Conservation (phyloP, 2,113 vertebrate genomes). For the Triplophysa siluroides region DNA sequence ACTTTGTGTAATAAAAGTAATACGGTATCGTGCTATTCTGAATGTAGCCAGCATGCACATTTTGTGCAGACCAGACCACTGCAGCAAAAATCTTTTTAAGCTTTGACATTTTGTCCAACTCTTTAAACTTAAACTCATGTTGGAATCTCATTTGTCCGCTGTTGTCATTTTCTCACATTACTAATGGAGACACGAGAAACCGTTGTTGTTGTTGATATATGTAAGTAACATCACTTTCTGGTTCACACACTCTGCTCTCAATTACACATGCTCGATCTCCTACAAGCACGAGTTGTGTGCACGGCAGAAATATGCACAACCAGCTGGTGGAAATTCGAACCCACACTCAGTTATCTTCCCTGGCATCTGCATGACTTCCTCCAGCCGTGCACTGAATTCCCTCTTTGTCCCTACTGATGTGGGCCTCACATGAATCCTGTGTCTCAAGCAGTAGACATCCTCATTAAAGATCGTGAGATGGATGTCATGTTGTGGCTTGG, state of each 20-base stretch:
- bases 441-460: slow-evolving; percentile 58
- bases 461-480: slow-evolving; percentile 43
- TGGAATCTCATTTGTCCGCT: no score
- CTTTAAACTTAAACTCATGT: no score
- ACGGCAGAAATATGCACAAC: slow-evolving; percentile 31
- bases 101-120: no score
- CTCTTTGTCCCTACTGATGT: slow-evolving; percentile 47
- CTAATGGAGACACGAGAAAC: no score
- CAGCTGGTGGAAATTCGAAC: slow-evolving; percentile 51
- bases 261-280: not conserved
- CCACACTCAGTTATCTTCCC: slow-evolving; percentile 41
- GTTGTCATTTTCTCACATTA: no score
- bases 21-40: no score
- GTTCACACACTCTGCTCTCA: not conserved
- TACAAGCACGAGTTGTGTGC: not conserved
- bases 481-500: slow-evolving; percentile 37
- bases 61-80: no score
- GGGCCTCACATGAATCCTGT: slow-evolving; percentile 73
- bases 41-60: no score
- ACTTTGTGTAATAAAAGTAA: no score
- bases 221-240: not conserved
- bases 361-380: slow-evolving; percentile 48
- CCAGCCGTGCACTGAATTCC: slow-evolving; percentile 38
- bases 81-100: no score
- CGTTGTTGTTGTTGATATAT: not conserved